Percentiles rank a stretch among this genome's conserved stretches.
Evolutionary conservation across 2,888 invertebrate genomes (phyloP).

Genomic region (Stegophylla sp.): DNA sequence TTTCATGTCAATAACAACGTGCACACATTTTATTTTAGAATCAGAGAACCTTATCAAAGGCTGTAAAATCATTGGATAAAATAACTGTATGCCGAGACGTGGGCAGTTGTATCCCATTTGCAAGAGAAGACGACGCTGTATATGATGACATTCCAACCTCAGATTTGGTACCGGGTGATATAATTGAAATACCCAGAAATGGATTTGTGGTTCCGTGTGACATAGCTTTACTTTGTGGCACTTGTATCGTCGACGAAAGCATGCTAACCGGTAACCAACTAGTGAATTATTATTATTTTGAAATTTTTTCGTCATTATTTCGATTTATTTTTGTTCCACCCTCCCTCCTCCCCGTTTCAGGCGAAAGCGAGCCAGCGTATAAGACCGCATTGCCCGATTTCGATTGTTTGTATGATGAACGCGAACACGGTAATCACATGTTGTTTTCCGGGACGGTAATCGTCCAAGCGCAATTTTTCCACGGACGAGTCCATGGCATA

Average conservation of each 20-base stretch:
- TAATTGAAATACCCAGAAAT: constrained; percentile 79
- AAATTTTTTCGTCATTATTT: background rate
- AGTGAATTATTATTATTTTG: background rate
- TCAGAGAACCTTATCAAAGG: constrained; percentile 66
- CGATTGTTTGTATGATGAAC: constrained; percentile 72
- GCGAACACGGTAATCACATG: constrained; percentile 81
- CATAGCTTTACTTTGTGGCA: constrained; percentile 83
- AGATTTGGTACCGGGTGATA: constrained; percentile 84
- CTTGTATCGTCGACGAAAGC: constrained; percentile 91
- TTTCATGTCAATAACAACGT: constrained; percentile 14
- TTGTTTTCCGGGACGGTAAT: constrained; percentile 90
- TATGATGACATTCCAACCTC: constrained; percentile 68
- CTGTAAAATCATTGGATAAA: constrained; percentile 66
- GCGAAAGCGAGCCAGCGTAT: constrained; percentile 91
- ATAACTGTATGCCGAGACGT: constrained; percentile 67
- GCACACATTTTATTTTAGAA: constrained; percentile 64
- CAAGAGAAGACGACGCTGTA: constrained; percentile 64
- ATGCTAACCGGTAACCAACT: constrained; percentile 89
- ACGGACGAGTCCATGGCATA: constrained; percentile 70
- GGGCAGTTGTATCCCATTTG: constrained; percentile 60
- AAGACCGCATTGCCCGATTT: constrained; percentile 77
- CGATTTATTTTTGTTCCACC: constrained; percentile 41
- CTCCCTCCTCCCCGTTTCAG: too few species aligned
- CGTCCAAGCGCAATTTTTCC: constrained; percentile 83
- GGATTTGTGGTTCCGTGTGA: constrained; percentile 84